Evolutionary conservation across 2,797 vertebrate genomes (phyloP).

Genomic region (Chaunax sp.): DNA sequence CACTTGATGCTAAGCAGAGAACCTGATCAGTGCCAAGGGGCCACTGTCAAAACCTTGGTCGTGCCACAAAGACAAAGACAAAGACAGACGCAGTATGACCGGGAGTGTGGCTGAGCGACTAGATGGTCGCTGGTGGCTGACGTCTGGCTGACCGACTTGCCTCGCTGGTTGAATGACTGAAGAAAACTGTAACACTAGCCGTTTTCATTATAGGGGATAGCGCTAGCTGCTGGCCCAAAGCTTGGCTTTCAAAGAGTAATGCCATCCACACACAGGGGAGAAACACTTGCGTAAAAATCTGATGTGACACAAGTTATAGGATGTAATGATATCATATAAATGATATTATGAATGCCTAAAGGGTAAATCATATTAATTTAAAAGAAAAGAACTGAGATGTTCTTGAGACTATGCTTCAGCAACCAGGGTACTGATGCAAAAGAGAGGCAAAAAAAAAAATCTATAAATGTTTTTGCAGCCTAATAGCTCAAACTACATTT

Average conservation of each 20-base stretch:
- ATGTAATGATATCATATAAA: conserved; percentile 12
- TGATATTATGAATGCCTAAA: too few species aligned
- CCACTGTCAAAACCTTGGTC: conserved; percentile 16
- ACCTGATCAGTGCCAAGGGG: conserved; percentile 49
- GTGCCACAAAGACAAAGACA: not conserved
- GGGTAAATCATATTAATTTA: too few species aligned
- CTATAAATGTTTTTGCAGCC: not conserved
- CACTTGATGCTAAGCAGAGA: conserved; percentile 63
- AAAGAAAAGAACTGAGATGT: too few species aligned
- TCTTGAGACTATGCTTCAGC: too few species aligned
- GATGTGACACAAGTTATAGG: conserved; percentile 20
- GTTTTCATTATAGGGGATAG: conserved; percentile 41
- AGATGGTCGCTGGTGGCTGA: conserved; percentile 15
- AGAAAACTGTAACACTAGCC: conserved; percentile 30
- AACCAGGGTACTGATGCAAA: too few species aligned
- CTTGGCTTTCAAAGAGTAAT: conserved; percentile 45
- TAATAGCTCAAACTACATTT: not conserved
- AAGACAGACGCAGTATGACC: conserved; percentile 17
- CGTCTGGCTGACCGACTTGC: conserved; percentile 23
- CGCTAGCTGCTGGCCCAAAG: conserved; percentile 31
- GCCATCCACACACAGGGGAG: conserved; percentile 27
- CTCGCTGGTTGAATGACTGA: conserved; percentile 22
- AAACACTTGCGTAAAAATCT: conserved; percentile 4
- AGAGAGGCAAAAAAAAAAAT: not conserved
- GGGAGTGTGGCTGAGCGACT: conserved; percentile 12